phyloP scores from a whole-genome alignment of 2,797 vertebrate species.

The Enoplosus armatus region DNA sequence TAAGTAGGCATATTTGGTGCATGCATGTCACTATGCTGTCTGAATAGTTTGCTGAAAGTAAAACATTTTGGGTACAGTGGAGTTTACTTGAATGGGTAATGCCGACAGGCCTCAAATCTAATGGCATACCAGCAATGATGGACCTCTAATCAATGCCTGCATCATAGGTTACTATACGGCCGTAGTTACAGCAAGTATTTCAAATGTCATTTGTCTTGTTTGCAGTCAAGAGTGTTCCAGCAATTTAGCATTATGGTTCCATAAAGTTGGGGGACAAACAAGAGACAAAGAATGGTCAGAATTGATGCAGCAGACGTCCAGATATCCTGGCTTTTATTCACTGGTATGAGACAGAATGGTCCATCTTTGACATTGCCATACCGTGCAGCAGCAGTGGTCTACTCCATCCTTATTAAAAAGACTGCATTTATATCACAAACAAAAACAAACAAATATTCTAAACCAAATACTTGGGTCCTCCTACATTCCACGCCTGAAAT shows the following conservation, averaged over 20 bases:
- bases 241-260: not conserved
- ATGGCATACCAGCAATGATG: not conserved
- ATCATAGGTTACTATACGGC: not conserved
- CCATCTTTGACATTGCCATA: slow-evolving; percentile 34
- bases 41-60: slow-evolving; percentile 27
- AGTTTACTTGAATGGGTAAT: slow-evolving; percentile 39
- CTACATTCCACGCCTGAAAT: slow-evolving; percentile 3
- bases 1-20: slow-evolving; percentile 61
- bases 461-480: slow-evolving; percentile 1
- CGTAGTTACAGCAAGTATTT: slow-evolving; percentile 5
- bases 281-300: not conserved
- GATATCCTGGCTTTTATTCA: not conserved
- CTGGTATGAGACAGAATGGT: not conserved
- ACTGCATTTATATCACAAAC: not conserved
- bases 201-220: slow-evolving; percentile 1
- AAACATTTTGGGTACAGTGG: slow-evolving; percentile 28
- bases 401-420: slow-evolving; percentile 33
- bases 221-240: not conserved
- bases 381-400: slow-evolving; percentile 42
- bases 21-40: slow-evolving; percentile 27
- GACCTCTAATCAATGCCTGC: slow-evolving; percentile 6
- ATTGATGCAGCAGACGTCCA: not conserved
- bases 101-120: slow-evolving; percentile 8
- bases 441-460: not conserved
- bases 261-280: not conserved